Base-by-base conservation (phyloP, 2,888 invertebrate species). In the Agrotis clavis region DNA sequence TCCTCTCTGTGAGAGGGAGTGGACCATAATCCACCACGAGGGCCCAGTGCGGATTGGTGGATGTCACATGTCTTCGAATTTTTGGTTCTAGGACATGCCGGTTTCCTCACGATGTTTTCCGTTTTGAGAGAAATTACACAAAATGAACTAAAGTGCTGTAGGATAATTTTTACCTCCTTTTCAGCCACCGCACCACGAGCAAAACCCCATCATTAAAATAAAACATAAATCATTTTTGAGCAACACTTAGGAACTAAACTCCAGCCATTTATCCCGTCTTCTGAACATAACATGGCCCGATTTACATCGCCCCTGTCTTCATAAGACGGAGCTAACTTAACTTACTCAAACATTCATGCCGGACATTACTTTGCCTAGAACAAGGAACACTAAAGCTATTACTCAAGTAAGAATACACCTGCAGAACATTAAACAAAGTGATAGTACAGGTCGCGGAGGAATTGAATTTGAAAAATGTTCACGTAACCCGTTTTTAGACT, bases 381-480 rank as follows among this genome's bases (percentile, higher is more conserved):
- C 79, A 86, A 87, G 83, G 78, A 83, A 88, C 82, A 87, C 83
- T 85, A 65, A 83, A 74, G 86, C 88, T 87, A 89, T 90, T 89
- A 87, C 87, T 87, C 84, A 86, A 81, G 83, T 74, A 84, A 86
- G 81, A 86, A 82, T 88, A 89, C 86, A 90, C 89, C 89, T 89
- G 88, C 70, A 85, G 67, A 78, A 85, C 88, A 90, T 91, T 89
- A 90, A 86, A 85, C 84, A 89, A 88, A 89, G 84, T 88, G 86
- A 77, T 80, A 78, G 74, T 76, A 80, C 81, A 80, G 76, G 86
- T 85, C 83, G 87, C 74, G 64, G 57, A 85, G 83, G 86, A 89
- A 91, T 90, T 89, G 84, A 88, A 89, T 90, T 90, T 88, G 84
- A 86, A 90, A 76, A 87, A 85, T 85, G 51, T 85, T 87, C 81